These are phyloP conservation scores for Micromys minutus DNA, from an alignment of 2,113 vertebrate species.

Conservation along the genomic window DNA sequence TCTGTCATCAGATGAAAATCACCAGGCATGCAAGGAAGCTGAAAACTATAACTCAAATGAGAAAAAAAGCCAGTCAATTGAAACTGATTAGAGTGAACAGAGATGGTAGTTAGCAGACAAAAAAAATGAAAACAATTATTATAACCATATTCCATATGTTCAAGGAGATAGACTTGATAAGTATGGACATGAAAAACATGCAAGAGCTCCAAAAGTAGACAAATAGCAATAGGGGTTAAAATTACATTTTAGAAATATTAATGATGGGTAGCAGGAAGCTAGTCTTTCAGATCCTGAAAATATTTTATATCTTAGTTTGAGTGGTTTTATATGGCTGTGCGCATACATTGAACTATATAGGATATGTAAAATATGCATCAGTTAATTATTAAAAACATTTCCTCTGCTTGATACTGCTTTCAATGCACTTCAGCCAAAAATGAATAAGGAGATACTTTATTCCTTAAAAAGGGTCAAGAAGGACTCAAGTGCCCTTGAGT, in stretches of 20 bases:
- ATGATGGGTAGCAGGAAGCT: background rate
- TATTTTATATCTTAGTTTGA: conserved; percentile 5
- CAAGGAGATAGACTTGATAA: background rate
- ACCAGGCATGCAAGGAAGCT: background rate
- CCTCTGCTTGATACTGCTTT: background rate
- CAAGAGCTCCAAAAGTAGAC: background rate
- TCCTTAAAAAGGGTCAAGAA: background rate
- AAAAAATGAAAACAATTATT: background rate
- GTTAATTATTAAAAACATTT: background rate
- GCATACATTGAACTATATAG: background rate
- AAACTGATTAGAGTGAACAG: conserved; percentile 37
- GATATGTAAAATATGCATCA: too few relatives aligned
- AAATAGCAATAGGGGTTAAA: background rate
- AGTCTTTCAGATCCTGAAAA: background rate
- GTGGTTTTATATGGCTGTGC: background rate
- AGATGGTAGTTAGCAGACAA: conserved; percentile 8
- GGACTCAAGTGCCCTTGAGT: background rate
- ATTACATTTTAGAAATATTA: background rate
- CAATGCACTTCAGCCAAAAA: background rate
- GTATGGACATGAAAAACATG: background rate
- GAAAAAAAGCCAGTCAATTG: conserved; percentile 11
- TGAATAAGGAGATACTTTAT: conserved; percentile 25
- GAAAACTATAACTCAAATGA: background rate
- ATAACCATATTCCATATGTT: conserved; percentile 18
- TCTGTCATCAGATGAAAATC: background rate